Conservation (phyloP, 2,113 vertebrate species). For the Charina bottae region DNA sequence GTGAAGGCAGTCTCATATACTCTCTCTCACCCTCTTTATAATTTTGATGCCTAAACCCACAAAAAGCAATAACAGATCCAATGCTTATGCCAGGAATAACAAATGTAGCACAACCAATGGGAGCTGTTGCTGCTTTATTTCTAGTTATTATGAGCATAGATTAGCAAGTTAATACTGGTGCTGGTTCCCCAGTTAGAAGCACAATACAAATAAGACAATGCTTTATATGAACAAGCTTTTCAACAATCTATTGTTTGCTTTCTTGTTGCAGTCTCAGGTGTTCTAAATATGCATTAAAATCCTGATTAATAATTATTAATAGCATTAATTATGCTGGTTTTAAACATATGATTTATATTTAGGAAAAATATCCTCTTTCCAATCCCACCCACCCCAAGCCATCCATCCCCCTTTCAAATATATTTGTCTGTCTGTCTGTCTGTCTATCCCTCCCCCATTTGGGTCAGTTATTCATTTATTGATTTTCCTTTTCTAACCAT, state of each 20-base stretch:
- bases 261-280: neutral
- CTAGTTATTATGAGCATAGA: neutral
- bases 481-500: neutral
- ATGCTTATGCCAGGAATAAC: neutral
- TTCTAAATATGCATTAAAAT: neutral
- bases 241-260: neutral
- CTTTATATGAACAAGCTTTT: neutral
- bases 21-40: neutral
- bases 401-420: neutral
- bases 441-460: too few species aligned
- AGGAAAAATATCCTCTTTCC: neutral
- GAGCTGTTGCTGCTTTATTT: neutral
- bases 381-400: neutral
- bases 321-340: neutral
- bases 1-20: neutral
- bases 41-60: conserved; percentile 23
- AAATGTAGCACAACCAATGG: neutral
- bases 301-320: neutral
- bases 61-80: conserved; percentile 26
- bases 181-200: neutral
- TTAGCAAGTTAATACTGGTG: neutral
- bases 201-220: neutral
- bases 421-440: too few species aligned
- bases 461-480: too few species aligned
- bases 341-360: neutral